phyloP scores from a whole-genome alignment of 2,888 invertebrate genomes.

The Rhagium mordax region DNA sequence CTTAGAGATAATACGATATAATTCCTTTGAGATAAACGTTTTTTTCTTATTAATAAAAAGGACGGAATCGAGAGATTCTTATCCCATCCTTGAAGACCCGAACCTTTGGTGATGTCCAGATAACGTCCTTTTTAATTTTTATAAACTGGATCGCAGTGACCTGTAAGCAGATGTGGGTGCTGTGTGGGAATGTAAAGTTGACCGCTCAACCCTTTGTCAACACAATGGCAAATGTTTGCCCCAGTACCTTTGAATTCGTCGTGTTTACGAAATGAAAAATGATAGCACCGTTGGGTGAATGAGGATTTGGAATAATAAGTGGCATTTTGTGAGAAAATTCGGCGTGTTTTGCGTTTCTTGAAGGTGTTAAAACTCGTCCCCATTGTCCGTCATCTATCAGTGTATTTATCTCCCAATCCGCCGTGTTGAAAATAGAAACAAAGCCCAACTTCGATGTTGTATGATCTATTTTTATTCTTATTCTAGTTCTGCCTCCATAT shows the following conservation, averaged over 20 bases:
- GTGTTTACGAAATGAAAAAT: conserved; percentile 42
- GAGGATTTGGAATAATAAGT: conserved; percentile 14
- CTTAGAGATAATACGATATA: not conserved
- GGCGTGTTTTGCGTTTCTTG: not conserved
- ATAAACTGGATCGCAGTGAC: conserved; percentile 52
- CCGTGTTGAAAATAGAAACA: too few relatives aligned
- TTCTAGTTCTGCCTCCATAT: not conserved
- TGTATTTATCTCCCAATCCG: too few relatives aligned
- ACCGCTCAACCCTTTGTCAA: conserved; percentile 58
- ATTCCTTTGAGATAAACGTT: not conserved
- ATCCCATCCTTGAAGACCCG: conserved; percentile 31
- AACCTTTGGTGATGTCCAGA: conserved; percentile 52
- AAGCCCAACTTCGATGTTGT: too few relatives aligned
- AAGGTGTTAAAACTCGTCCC: not conserved
- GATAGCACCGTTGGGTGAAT: conserved; percentile 30
- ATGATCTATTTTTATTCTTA: not conserved
- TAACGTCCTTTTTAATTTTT: conserved; percentile 55
- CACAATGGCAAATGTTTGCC: conserved; percentile 59
- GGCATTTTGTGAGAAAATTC: conserved; percentile 36
- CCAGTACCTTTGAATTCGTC: conserved; percentile 54
- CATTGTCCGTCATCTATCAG: too few relatives aligned
- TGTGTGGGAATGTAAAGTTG: conserved; percentile 59
- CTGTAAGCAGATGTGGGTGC: conserved; percentile 61
- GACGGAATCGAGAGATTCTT: conserved; percentile 40
- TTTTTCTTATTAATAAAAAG: conserved; percentile 35